Conservation (phyloP, 2,888 invertebrate species). For the Oxyteleia sp. region DNA sequence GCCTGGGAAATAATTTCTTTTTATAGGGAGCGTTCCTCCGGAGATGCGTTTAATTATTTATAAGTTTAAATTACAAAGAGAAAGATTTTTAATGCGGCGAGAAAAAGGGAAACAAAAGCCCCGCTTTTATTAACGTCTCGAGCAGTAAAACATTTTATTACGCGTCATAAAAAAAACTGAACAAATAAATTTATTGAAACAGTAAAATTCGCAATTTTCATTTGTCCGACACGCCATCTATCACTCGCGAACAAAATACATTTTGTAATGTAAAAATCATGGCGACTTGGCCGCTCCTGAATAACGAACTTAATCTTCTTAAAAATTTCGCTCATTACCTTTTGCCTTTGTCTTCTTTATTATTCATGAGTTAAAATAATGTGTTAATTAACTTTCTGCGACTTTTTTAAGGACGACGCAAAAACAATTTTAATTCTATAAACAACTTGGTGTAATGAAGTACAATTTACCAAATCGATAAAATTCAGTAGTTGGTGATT, state of each 20-base stretch:
- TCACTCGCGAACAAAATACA: not conserved
- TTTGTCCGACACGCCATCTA: slow-evolving; percentile 26
- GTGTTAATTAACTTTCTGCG: not conserved
- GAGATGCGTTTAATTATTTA: slow-evolving; percentile 26
- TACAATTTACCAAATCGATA: too few species aligned
- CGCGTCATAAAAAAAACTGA: slow-evolving; percentile 35
- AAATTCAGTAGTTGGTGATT: too few species aligned
- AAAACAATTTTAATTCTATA: slow-evolving; percentile 1
- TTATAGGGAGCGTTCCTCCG: not conserved
- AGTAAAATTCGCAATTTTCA: slow-evolving; percentile 36
- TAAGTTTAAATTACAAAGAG: slow-evolving; percentile 16
- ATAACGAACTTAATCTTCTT: slow-evolving; percentile 1
- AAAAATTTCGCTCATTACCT: not conserved
- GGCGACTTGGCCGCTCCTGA: not conserved
- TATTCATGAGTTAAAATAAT: not conserved
- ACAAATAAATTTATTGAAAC: slow-evolving; percentile 42
- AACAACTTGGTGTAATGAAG: too few species aligned
- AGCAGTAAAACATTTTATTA: slow-evolving; percentile 47
- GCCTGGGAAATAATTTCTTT: not conserved
- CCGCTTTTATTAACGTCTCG: slow-evolving; percentile 21
- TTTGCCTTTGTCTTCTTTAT: not conserved
- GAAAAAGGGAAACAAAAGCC: slow-evolving; percentile 18
- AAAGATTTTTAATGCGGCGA: slow-evolving; percentile 11
- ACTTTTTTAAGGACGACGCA: not conserved
- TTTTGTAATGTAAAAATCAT: slow-evolving; percentile 13